phyloP scores from a whole-genome alignment of 2,113 vertebrate species.

The Hemibagrus wyckioides region DNA sequence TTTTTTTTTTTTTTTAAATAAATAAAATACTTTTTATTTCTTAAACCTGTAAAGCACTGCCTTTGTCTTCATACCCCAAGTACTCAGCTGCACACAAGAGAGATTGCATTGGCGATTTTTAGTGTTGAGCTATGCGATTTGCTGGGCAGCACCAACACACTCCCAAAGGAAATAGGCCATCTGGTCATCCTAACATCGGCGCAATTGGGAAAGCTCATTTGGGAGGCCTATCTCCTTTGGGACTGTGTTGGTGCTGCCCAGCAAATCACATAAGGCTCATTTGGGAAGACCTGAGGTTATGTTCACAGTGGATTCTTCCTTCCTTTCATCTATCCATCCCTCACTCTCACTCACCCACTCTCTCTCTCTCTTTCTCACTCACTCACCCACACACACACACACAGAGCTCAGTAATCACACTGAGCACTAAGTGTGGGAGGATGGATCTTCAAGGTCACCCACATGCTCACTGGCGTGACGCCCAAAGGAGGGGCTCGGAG shows the following conservation, averaged over 20 bases:
- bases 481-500: constrained; percentile 32
- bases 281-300: constrained; percentile 38
- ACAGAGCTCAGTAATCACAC: constrained; percentile 8
- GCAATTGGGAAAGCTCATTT: constrained; percentile 1
- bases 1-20: not conserved
- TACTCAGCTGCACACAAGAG: not conserved
- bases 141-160: constrained; percentile 24
- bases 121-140: constrained; percentile 25
- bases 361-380: not conserved
- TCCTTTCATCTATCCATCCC: not conserved
- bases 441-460: constrained; percentile 48
- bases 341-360: not conserved
- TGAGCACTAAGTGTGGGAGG: constrained; percentile 45
- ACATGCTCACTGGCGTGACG: constrained; percentile 47
- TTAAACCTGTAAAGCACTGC: not conserved
- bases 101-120: constrained; percentile 15
- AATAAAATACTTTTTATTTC: not conserved
- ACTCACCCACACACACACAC: not conserved
- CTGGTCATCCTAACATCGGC: constrained; percentile 49
- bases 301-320: constrained; percentile 8
- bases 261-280: constrained; percentile 30
- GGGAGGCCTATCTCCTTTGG: too few species aligned
- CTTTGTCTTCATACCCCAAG: not conserved
- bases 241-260: too few species aligned
- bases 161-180: constrained; percentile 50